Evolutionary conservation across 2,888 invertebrate species (phyloP), one percentile per base, ranked within the genome.

Genomic region (Mayetiola destructor): DNA sequence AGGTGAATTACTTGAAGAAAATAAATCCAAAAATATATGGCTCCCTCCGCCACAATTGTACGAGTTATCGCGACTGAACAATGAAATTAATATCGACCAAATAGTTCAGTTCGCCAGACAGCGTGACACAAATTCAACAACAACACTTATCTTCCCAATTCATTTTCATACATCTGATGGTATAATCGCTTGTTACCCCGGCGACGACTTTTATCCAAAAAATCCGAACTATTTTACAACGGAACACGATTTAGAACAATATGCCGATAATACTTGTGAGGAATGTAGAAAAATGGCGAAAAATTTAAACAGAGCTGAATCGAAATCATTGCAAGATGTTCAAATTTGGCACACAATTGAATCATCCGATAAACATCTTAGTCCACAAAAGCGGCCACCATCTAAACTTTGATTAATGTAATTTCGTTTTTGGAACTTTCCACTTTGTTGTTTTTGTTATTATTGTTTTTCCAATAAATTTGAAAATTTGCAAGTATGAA

Each of bases 41-140:
- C 60, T 91, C 14, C 81, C 82, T 53, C 83, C 85, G 2, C 90
- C 91, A 1, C 91, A 91, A 69, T 69, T 77, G 56, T 88, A 88
- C 67, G 90, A 91, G 72, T 68, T 88, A 1, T 75, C 75, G 12
- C 76, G 82, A 55, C 70, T 88, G 23, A 68, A 75, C 1, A 75
- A 77, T 60, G 77, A 82, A 61, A 64, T 68, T 6, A 74, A 77
- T 53, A 68, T 84, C 55, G 75, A 80, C 3, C 66, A 78, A 56
- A 69, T 89, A 23, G 64, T 77, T 9, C 64, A 74, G 37, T 83
- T 83, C 69, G 80, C 84, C 1, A 67, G 72, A 39, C 66, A 77
- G 14, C 76, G 82, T 36, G 77, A 77, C 55, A 48, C 16, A 16
- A 67, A 68, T 54, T 66, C 73, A 55, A 81, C 82, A 39, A 71